A percentile compares a stretch with the other conserved stretches of the same genome.
Conservation (phyloP, 2,113 vertebrate species). For the Phrynosoma blainvillii region DNA sequence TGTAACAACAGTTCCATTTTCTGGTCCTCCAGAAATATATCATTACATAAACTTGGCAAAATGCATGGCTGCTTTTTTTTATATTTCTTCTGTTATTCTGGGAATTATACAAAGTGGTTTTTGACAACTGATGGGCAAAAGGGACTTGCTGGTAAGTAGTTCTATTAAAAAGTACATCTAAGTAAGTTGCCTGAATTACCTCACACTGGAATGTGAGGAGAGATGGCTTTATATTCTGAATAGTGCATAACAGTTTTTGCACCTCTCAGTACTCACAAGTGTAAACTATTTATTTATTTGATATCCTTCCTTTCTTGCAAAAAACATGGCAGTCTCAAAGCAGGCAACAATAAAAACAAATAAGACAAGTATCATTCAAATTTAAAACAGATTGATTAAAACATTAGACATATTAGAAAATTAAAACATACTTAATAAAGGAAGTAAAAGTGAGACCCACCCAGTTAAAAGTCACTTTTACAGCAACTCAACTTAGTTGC, state of each 20-base stretch:
- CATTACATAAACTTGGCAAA: conserved; percentile 5
- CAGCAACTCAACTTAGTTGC: neutral
- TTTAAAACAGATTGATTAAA: neutral
- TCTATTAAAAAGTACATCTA: neutral
- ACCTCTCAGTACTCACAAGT: neutral
- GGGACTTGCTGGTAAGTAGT: neutral
- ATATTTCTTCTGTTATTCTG: neutral
- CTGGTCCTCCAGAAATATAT: neutral
- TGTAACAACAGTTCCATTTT: neutral
- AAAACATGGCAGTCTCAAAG: neutral
- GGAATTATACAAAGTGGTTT: neutral
- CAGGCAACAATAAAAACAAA: neutral
- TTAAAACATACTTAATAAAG: neutral
- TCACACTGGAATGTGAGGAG: neutral
- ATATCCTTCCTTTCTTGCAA: neutral
- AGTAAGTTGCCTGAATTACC: neutral
- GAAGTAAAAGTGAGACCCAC: neutral
- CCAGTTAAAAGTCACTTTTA: neutral
- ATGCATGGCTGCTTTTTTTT: neutral
- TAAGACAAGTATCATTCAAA: neutral
- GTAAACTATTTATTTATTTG: neutral
- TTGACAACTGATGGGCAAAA: neutral
- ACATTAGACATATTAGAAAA: neutral
- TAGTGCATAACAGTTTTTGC: neutral
- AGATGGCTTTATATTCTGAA: neutral